phyloP scores from a whole-genome alignment of 1,140 invertebrate genomes.

The Nixonia krombeini region DNA sequence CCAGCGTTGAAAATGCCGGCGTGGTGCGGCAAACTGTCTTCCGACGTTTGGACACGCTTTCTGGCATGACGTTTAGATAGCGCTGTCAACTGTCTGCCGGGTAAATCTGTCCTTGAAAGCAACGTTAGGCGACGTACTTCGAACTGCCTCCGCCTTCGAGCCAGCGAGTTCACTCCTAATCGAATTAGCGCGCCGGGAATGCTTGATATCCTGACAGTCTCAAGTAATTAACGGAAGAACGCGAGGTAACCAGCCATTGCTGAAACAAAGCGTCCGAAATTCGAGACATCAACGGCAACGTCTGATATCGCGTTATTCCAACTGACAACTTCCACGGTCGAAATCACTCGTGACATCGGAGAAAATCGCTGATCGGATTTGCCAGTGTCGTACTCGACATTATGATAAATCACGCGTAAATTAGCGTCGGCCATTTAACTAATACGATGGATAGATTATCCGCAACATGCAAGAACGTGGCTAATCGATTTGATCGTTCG shows the following conservation, averaged over 20 bases:
- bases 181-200: slow-evolving; percentile 69
- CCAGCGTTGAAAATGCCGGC: slow-evolving; percentile 14
- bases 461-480: not conserved
- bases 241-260: slow-evolving; percentile 66
- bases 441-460: slow-evolving; percentile 1
- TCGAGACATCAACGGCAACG: slow-evolving; percentile 4
- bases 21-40: slow-evolving; percentile 42
- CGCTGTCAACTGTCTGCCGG: slow-evolving; percentile 63
- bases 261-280: slow-evolving; percentile 58
- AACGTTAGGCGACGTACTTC: slow-evolving; percentile 49
- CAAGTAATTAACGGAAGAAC: slow-evolving; percentile 69
- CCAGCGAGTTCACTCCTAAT: slow-evolving; percentile 66
- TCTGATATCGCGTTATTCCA: no score
- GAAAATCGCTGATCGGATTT: no score
- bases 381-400: not conserved
- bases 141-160: slow-evolving; percentile 41
- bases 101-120: slow-evolving; percentile 64
- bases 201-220: slow-evolving; percentile 69
- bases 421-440: not conserved
- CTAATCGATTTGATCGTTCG: slow-evolving; percentile 22
- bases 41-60: slow-evolving; percentile 57
- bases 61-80: slow-evolving; percentile 65
- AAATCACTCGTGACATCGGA: no score
- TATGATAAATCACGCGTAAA: not conserved
- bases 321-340: no score